phyloP scores from a whole-genome alignment of 2,888 invertebrate species.

The Euzetes globulus region DNA sequence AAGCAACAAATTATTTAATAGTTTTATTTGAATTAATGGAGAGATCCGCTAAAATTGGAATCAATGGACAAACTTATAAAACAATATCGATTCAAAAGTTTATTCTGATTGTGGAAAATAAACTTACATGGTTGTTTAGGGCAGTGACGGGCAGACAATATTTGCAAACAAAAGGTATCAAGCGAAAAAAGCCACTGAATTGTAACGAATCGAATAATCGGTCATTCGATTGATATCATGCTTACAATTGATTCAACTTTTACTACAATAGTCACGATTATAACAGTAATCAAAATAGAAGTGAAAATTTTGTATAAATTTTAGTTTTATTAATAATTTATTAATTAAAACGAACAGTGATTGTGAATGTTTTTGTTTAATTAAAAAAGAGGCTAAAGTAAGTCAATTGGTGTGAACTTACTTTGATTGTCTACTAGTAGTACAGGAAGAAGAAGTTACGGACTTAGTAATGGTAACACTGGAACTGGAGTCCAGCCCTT shows the following conservation, averaged over 20 bases:
- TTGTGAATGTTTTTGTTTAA: neutral
- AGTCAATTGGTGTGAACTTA: conserved; percentile 7
- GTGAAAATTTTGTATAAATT: neutral
- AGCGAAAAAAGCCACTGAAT: neutral
- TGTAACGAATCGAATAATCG: neutral
- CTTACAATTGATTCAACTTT: conserved; percentile 16
- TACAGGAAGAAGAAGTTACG: conserved; percentile 15
- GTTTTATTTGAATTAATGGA: no score
- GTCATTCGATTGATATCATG: neutral
- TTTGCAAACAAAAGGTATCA: conserved; percentile 3
- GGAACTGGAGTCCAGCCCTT: conserved; percentile 12
- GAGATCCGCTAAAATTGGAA: neutral
- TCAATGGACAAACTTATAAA: conserved; percentile 8
- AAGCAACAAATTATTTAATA: no score
- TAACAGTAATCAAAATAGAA: neutral
- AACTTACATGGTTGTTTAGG: conserved; percentile 7
- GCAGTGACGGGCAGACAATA: conserved; percentile 12
- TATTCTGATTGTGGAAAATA: conserved; percentile 2
- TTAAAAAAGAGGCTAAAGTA: neutral
- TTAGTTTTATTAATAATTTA: conserved; percentile 4
- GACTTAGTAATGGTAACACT: conserved; percentile 26
- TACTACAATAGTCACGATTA: neutral
- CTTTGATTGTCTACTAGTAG: conserved; percentile 25
- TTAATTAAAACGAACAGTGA: neutral
- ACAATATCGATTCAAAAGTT: conserved; percentile 20